Conservation (phyloP, 1,140 invertebrate genomes). For the Bombus vancouverensis region DNA sequence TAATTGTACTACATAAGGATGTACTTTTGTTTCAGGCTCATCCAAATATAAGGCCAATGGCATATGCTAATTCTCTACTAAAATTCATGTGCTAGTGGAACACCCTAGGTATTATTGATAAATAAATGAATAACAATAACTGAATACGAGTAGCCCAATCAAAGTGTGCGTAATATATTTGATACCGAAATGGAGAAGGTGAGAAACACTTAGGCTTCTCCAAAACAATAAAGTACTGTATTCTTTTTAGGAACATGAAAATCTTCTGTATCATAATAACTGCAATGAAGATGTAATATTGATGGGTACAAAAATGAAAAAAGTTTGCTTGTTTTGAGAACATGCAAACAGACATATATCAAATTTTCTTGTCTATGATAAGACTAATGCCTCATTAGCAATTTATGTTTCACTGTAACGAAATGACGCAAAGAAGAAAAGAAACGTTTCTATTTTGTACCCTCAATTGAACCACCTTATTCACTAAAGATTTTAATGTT, state of each 20-base stretch:
- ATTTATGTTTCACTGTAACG: slow-evolving; percentile 50
- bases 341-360: slow-evolving; percentile 34
- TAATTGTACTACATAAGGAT: neutral
- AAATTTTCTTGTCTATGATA: slow-evolving; percentile 51
- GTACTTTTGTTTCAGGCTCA: slow-evolving; percentile 88
- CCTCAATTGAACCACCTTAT: slow-evolving; percentile 63
- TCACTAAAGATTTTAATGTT: slow-evolving; percentile 61
- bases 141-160: slow-evolving; percentile 75
- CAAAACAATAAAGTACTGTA: slow-evolving; percentile 67
- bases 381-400: slow-evolving; percentile 42
- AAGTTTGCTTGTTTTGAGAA: slow-evolving; percentile 60
- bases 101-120: slow-evolving; percentile 60
- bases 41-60: slow-evolving; percentile 98
- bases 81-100: slow-evolving; percentile 85
- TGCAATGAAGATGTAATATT: slow-evolving; percentile 63
- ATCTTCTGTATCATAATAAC: slow-evolving; percentile 65
- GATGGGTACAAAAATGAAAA: slow-evolving; percentile 63
- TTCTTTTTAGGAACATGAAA: slow-evolving; percentile 65
- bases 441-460: slow-evolving; percentile 68
- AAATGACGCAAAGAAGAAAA: slow-evolving; percentile 26
- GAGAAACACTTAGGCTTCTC: slow-evolving; percentile 67
- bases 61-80: slow-evolving; percentile 92
- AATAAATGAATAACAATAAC: slow-evolving; percentile 70
- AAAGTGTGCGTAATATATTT: slow-evolving; percentile 78
- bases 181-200: slow-evolving; percentile 70